Base-by-base conservation (phyloP, 2,797 vertebrate genomes). In the Dallia pectoralis region DNA sequence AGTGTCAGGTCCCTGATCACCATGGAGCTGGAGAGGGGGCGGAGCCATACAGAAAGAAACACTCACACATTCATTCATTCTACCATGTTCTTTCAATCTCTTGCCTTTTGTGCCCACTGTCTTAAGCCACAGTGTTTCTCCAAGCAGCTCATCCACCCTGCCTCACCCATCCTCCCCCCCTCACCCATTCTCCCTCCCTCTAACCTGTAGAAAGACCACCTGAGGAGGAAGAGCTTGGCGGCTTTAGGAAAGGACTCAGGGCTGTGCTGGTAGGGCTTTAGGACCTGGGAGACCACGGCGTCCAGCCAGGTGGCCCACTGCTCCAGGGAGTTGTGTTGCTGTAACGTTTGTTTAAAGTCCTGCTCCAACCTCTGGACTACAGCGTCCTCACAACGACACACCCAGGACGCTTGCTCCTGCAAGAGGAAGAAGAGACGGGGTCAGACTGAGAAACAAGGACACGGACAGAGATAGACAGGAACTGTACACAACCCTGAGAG, bases 121-220 rank as follows among this genome's bases (percentile, higher is more conserved):
- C 18, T n/a, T 14, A 67, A 18, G 15, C 3, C 40, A 4, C 40
- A 1, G 40, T 40, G 40, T 49, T 18, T 18, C 19, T 56, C 15
- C 1, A 8, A 6, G 16, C 18, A 1, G 29, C 0, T n/a, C 15
- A 27, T 53, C 19, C 14, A 9, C 6, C 32, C 49, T 33, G 22
- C 3, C 19, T 18, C 8, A 29, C 19, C 25, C 15, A 0, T 14
- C 49, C 69, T 8, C 18, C 7, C 2, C 5, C 9, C 75, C 22
- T 0, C 1, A 18, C 19, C 0, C 3, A n/a, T 0, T 3, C 9
- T 15, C 1, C 40, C 0, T 0, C 11, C 0, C 6, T 29, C 87
- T 82, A 67, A 97, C 96, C 96, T 97, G 79, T 97, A 98, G 85
- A 98, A 97, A 77, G 96, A 96, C 96, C 96, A 98, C 89, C 96